These are phyloP conservation scores for Helobdella robusta DNA, from an alignment of 2,888 invertebrate genomes.

Conservation along the genomic window DNA sequence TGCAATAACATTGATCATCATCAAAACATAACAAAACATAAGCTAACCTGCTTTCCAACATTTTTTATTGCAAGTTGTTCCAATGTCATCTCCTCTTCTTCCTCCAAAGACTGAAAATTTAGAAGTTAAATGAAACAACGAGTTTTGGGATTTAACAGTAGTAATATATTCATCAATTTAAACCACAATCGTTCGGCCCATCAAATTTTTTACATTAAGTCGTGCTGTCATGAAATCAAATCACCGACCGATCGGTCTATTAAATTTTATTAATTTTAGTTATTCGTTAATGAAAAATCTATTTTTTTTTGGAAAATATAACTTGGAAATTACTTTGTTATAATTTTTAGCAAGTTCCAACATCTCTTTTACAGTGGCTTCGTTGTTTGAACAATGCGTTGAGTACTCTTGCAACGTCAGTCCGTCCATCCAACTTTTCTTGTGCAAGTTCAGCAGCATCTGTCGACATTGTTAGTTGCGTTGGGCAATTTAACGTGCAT, in stretches of 20 bases:
- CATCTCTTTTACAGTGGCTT: conserved; percentile 89
- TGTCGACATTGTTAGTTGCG: conserved; percentile 32
- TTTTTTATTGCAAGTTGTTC: conserved; percentile 98
- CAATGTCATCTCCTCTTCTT: conserved; percentile 98
- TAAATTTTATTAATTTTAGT: too few relatives aligned
- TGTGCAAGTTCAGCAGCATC: conserved; percentile 95
- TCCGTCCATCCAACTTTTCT: conserved; percentile 65
- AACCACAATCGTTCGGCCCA: too few relatives aligned
- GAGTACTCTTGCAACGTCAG: conserved; percentile 52
- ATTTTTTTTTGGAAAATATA: too few relatives aligned
- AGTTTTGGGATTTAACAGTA: too few relatives aligned
- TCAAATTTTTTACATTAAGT: too few relatives aligned
- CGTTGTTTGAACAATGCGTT: conserved; percentile 84
- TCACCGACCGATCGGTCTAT: background rate
- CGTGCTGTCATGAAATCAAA: background rate
- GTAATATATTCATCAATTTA: too few relatives aligned
- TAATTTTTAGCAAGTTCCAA: conserved; percentile 92
- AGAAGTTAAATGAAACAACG: too few relatives aligned
- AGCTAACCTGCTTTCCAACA: conserved; percentile 66
- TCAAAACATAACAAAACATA: background rate
- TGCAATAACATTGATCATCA: background rate
- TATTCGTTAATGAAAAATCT: too few relatives aligned
- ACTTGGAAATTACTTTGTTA: conserved; percentile 74
- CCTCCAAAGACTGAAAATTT: conserved; percentile 70
- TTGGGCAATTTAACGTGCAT: background rate